Base-by-base conservation (phyloP, 2,113 vertebrate genomes). In the Gallinago undulata region DNA sequence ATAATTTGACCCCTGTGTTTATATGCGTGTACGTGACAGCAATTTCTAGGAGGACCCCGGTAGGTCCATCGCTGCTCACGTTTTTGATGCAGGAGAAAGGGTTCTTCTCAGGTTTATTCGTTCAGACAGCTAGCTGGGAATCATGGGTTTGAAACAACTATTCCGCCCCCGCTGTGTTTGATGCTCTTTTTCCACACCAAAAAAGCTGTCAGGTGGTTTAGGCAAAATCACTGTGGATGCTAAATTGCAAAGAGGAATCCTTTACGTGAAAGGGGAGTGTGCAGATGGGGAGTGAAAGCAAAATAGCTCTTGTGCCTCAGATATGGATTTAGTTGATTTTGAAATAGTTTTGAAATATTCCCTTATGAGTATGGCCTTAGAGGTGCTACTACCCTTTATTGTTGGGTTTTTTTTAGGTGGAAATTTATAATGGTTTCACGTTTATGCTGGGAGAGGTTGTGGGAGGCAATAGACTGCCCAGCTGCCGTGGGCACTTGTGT, bases 1-100 rank as follows among this genome's bases (percentile, higher is more conserved):
- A 73, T 73, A 80, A 95, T 96, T 93, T 94, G 89, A 90, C 94
- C 82, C 39, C 47, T 74, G 64, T 75, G 51, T 89, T 94, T 79
- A 70, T 89, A 76, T 68, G 74, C 53, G 14, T 10, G 37, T n/a
- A 50, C 41, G 73, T 53, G 94, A 69, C 67, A 87, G 93, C 70
- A 70, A 5, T 91, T 89, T 91, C 75, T 73, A 66, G 30, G 45
- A 59, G 17, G 25, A 9, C 76, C 13, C 24, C 37, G 30, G 59
- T 25, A 77, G 41, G 57, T 76, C 60, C 24, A 23, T 22, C 28
- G 41, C 75, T 85, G 47, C 69, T 79, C 53, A 56, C 5, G 3
- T 73, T 82, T 89, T 41, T 85, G n/a, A 57, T 59, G 74, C 62
- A 59, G 81, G 67, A 67, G 63, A 88, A 89, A 73, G 24, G 35